These are phyloP conservation scores for Nothoprocta perdicaria DNA, from an alignment of 2,113 vertebrate genomes.

Conservation along the genomic window DNA sequence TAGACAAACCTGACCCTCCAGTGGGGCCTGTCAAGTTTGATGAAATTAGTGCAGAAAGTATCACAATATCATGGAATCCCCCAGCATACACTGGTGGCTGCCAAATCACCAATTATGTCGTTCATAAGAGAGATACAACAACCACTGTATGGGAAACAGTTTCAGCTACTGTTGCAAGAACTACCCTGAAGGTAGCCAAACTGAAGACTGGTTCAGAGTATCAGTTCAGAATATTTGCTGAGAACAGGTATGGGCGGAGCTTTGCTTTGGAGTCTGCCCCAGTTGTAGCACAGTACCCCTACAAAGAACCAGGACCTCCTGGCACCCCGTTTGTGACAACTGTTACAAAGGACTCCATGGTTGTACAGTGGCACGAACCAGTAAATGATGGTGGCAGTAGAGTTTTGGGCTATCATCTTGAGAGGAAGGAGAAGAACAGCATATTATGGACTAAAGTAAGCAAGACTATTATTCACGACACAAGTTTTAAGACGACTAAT, in stretches of 20 bases:
- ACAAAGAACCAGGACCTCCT: constrained; percentile 95
- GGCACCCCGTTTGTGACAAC: constrained; percentile 92
- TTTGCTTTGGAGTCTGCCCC: constrained; percentile 90
- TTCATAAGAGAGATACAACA: constrained; percentile 96
- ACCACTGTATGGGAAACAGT: constrained; percentile 92
- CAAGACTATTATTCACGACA: constrained; percentile 92
- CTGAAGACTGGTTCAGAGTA: constrained; percentile 96
- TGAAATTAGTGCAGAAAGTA: constrained; percentile 93
- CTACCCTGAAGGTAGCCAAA: constrained; percentile 88
- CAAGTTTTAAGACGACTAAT: constrained; percentile 89
- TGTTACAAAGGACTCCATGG: constrained; percentile 91
- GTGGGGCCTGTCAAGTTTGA: constrained; percentile 93
- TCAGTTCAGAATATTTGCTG: constrained; percentile 97
- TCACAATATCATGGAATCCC: constrained; percentile 93
- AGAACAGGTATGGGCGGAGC: constrained; percentile 96
- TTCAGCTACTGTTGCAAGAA: constrained; percentile 90
- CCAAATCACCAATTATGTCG: constrained; percentile 95
- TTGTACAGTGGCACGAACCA: constrained; percentile 96
- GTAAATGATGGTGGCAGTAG: constrained; percentile 92
- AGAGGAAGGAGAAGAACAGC: constrained; percentile 97
- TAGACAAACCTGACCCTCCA: constrained; percentile 96
- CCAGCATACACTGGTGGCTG: constrained; percentile 92
- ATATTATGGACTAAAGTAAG: constrained; percentile 96
- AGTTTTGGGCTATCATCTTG: constrained; percentile 95
- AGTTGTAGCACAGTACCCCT: constrained; percentile 93